Percentiles rank a stretch among this genome's conserved stretches.
phyloP scores from a whole-genome alignment of 2,797 vertebrate species.

The Clarias laeviceps region DNA sequence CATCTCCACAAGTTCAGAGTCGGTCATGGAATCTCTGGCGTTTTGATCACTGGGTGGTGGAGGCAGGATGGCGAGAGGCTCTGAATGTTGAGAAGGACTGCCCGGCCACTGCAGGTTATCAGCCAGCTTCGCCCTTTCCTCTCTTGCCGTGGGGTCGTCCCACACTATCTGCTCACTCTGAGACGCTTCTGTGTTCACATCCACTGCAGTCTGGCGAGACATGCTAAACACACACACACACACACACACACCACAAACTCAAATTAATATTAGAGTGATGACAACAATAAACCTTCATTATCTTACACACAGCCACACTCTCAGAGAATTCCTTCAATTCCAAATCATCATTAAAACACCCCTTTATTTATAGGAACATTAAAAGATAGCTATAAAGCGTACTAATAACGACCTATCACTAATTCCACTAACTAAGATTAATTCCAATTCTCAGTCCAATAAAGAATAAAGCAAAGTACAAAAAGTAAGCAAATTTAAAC shows the following conservation, averaged over 20 bases:
- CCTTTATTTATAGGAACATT: neutral
- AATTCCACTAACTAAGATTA: too few relatives aligned
- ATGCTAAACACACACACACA: conserved; percentile 71
- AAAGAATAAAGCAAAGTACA: neutral
- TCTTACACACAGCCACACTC: neutral
- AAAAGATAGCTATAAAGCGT: neutral
- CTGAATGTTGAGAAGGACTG: conserved; percentile 86
- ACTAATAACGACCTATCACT: neutral
- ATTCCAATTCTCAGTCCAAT: neutral
- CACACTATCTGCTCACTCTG: conserved; percentile 98
- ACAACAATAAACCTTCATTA: neutral
- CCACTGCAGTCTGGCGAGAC: conserved; percentile 78
- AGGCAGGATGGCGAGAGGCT: conserved; percentile 67
- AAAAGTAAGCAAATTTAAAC: neutral
- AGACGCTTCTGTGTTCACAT: conserved; percentile 92
- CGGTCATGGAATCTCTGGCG: conserved; percentile 75
- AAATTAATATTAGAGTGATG: neutral
- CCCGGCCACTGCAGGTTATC: conserved; percentile 94
- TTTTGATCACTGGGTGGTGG: conserved; percentile 59
- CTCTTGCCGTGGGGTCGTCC: conserved; percentile 96
- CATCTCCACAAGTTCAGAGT: conserved; percentile 82
- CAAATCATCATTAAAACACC: neutral
- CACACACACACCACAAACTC: neutral
- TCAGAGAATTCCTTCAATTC: neutral
- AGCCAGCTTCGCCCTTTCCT: conserved; percentile 93